A percentile compares a stretch with the other conserved stretches of the same genome.
Evolutionary conservation across 2,888 invertebrate species (phyloP).

Genomic region (Nasonovia ribisnigri): DNA sequence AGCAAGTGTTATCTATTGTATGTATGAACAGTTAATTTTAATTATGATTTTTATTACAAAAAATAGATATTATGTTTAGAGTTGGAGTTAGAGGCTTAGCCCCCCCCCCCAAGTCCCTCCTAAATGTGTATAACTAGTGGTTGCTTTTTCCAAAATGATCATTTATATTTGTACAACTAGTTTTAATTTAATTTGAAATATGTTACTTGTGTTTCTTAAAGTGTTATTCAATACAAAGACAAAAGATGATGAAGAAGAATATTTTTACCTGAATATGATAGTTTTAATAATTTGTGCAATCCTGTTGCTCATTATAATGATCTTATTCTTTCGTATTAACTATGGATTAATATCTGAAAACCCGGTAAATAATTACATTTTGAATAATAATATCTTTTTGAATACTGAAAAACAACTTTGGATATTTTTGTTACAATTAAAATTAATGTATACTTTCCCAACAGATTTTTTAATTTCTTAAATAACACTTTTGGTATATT

Average conservation of each 20-base stretch:
- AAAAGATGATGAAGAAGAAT: too few relatives aligned
- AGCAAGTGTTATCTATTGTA: fast-evolving
- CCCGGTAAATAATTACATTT: background rate
- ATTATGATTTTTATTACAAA: background rate
- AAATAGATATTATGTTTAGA: too few relatives aligned
- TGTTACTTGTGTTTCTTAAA: background rate
- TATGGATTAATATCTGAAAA: background rate
- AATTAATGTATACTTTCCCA: background rate
- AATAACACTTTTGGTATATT: background rate
- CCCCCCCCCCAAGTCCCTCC: too few relatives aligned
- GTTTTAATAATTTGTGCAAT: too few relatives aligned
- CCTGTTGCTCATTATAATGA: too few relatives aligned
- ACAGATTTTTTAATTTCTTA: background rate
- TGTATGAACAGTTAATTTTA: background rate
- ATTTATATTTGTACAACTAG: background rate
- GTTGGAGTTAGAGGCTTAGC: too few relatives aligned
- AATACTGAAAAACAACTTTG: background rate
- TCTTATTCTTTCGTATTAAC: background rate
- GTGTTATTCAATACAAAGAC: too few relatives aligned
- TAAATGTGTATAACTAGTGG: too few relatives aligned
- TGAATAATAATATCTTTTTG: background rate
- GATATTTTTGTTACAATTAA: background rate
- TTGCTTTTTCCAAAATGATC: background rate
- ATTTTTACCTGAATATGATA: too few relatives aligned
- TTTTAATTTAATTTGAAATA: background rate